These are phyloP conservation scores for Gobius niger DNA, from an alignment of 2,113 vertebrate species.

Conservation along the genomic window DNA sequence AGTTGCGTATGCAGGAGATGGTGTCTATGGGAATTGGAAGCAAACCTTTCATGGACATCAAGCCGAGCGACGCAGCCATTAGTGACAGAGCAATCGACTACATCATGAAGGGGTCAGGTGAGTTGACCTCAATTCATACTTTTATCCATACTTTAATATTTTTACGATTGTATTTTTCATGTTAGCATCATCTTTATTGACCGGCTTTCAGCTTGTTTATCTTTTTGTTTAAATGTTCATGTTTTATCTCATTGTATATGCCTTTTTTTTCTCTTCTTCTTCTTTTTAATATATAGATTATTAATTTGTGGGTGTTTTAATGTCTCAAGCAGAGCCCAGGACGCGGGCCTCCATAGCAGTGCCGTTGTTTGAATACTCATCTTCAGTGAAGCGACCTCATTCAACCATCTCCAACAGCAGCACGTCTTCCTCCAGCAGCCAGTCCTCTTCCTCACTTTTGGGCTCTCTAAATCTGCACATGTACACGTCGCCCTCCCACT, in stretches of 20 bases:
- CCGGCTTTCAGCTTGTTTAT: not conserved
- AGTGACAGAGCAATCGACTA: constrained; percentile 79
- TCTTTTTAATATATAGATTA: too few species aligned
- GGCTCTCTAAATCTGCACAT: constrained; percentile 78
- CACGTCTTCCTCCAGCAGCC: constrained; percentile 84
- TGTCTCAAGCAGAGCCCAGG: constrained; percentile 66
- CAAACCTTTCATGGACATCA: constrained; percentile 84
- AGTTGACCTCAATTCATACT: not conserved
- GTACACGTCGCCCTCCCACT: constrained; percentile 63
- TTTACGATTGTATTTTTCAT: too few species aligned
- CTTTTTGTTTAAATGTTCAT: not conserved
- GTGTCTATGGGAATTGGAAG: constrained; percentile 84
- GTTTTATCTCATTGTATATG: not conserved
- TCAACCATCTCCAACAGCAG: constrained; percentile 86
- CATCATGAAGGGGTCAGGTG: constrained; percentile 81
- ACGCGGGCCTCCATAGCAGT: constrained; percentile 68
- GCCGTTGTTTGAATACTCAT: constrained; percentile 72
- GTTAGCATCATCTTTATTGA: too few species aligned
- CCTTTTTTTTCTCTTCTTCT: too few species aligned
- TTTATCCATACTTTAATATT: too few species aligned
- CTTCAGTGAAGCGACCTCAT: constrained; percentile 81
- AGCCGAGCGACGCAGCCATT: constrained; percentile 81
- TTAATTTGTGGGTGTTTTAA: not conserved
- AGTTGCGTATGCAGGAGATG: constrained; percentile 84
- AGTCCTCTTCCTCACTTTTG: constrained; percentile 80